These are phyloP conservation scores for Diplolepis rosae DNA, from an alignment of 2,888 invertebrate genomes.

Conservation along the genomic window DNA sequence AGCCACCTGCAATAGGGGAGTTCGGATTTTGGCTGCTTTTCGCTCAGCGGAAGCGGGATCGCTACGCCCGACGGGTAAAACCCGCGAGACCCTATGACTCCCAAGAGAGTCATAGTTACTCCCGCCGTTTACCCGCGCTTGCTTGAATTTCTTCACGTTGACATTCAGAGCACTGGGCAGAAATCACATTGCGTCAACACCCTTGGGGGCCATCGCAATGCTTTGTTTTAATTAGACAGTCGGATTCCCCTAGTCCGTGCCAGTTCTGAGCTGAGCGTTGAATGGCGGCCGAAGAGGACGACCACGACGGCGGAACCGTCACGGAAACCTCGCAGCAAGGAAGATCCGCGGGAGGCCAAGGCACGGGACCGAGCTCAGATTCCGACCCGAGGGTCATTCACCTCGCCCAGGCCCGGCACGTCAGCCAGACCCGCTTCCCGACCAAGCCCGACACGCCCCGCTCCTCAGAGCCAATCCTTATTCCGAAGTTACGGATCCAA, in stretches of 20 bases:
- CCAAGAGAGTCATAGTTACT: constrained; percentile 71
- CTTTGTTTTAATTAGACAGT: constrained; percentile 71
- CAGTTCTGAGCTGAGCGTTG: constrained; percentile 71
- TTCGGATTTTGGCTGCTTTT: no score
- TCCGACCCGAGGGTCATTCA: constrained; percentile 36
- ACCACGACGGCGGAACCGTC: constrained; percentile 47
- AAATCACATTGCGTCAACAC: constrained; percentile 81
- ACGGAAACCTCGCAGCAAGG: constrained; percentile 54
- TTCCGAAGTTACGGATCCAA: constrained; percentile 81
- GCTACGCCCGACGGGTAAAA: no score
- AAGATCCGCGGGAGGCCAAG: constrained; percentile 71
- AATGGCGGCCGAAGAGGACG: constrained; percentile 70
- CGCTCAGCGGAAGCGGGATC: no score
- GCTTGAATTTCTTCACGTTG: constrained; percentile 81
- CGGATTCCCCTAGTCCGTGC: constrained; percentile 76
- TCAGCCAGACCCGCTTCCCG: constrained; percentile 67
- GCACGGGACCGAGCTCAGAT: constrained; percentile 70
- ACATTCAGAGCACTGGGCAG: constrained; percentile 81
- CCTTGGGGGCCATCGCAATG: constrained; percentile 80
- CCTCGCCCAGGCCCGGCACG: constrained; percentile 50
- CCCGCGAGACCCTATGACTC: no score
- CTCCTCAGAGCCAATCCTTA: constrained; percentile 85
- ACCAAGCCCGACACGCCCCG: constrained; percentile 78
- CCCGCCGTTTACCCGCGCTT: constrained; percentile 80
- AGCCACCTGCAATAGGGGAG: no score